Conservation (phyloP, 2,113 vertebrate species). For the Perca fluviatilis region DNA sequence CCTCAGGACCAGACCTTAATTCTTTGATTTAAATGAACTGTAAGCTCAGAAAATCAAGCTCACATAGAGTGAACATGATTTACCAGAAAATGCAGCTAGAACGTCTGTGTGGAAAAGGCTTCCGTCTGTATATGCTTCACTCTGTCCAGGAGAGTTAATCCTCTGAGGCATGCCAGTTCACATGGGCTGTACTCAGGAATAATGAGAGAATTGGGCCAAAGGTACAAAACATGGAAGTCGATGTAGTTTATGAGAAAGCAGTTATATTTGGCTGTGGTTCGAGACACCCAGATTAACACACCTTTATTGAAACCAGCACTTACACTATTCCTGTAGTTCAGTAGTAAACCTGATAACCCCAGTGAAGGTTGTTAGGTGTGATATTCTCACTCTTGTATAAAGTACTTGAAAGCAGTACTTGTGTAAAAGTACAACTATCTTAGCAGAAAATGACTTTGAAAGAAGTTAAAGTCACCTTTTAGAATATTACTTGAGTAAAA, state of each 20-base stretch:
- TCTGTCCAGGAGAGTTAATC: constrained; percentile 74
- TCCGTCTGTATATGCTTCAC: constrained; percentile 4
- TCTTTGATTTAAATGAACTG: constrained; percentile 31
- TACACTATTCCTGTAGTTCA: not conserved
- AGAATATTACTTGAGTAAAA: too few species aligned
- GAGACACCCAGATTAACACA: not conserved
- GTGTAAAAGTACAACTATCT: too few species aligned
- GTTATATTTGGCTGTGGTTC: constrained; percentile 15
- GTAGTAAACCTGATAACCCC: not conserved
- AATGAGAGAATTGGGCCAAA: constrained; percentile 77
- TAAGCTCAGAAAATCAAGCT: constrained; percentile 42
- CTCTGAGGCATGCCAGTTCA: constrained; percentile 71
- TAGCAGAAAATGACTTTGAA: too few species aligned
- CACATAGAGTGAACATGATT: constrained; percentile 11
- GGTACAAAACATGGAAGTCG: constrained; percentile 52
- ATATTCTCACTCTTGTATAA: not conserved
- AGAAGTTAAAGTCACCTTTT: too few species aligned
- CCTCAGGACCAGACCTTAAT: constrained; percentile 65
- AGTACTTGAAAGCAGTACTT: too few species aligned
- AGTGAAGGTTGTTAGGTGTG: not conserved
- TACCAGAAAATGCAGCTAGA: not conserved
- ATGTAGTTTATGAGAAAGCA: constrained; percentile 41
- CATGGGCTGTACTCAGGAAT: constrained; percentile 52
- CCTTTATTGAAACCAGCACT: not conserved
- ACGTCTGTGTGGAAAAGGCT: constrained; percentile 4